A percentile compares a stretch with the other conserved stretches of the same genome.
These are phyloP conservation scores for Tethya wilhelma DNA, from an alignment of 37 sponge, comb jelly and placozoan species.

Conservation along the genomic window DNA sequence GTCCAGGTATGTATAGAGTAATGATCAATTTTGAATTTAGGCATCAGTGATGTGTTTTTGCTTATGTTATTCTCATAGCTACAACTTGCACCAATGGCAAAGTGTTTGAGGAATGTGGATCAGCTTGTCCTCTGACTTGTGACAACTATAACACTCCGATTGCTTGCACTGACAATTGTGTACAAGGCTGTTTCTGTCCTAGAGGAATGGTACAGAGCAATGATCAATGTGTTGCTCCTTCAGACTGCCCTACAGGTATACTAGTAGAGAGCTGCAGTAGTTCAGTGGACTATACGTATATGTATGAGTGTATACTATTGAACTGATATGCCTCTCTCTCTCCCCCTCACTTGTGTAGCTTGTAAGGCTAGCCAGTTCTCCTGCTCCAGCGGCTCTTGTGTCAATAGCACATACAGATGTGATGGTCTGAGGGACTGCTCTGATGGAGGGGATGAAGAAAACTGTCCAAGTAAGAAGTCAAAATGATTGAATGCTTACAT, in stretches of 20 bases:
- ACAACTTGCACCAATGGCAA: neutral
- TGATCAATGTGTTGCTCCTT: neutral
- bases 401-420: too few species aligned
- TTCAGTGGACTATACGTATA: too few species aligned
- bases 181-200: neutral
- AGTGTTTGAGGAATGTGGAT: neutral
- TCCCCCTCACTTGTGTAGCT: neutral
- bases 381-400: neutral
- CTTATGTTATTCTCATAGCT: neutral
- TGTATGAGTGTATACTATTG: too few species aligned
- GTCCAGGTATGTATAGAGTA: too few species aligned
- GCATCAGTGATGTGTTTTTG: too few species aligned
- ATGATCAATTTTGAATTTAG: too few species aligned
- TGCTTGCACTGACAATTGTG: neutral
- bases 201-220: neutral
- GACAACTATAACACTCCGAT: neutral
- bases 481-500: too few species aligned
- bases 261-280: too few species aligned
- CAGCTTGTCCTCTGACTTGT: neutral
- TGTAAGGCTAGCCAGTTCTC: neutral
- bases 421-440: slow-evolving; percentile 8
- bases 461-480: too few species aligned
- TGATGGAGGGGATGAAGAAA: slow-evolving; percentile 25
- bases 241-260: neutral
- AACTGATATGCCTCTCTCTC: too few species aligned